Base-by-base conservation (phyloP, 2,113 vertebrate genomes). In the Gavia stellata region DNA sequence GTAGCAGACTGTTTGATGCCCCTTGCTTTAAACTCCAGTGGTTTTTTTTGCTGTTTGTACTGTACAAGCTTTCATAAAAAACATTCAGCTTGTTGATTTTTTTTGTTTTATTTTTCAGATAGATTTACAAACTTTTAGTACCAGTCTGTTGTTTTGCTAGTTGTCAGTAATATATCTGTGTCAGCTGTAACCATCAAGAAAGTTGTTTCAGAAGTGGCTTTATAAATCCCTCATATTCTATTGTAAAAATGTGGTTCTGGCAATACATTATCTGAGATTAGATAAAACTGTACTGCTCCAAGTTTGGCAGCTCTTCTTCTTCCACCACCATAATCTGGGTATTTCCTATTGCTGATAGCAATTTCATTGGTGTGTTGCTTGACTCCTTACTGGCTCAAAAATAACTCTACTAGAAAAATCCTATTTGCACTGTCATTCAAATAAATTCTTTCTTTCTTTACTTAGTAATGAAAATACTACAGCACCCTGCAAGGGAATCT, bases 241-340 rank as follows among this genome's bases (percentile, higher is more conserved):
- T 34, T 31, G 5, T 42, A 52, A 72, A 79, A 83, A 73, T 2
- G 2, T 7, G 21, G 6, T 29, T 58, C n/a, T 72, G 36, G 26
- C 6, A 44, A 36, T 24, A 26, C 0, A 0, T 80, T 71, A 58
- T 55, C n/a, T 38, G 36, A 77, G 36, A 29, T 0, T 53, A 17
- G 34, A 47, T 8, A 77, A 52, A 89, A 42, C 11, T 42, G 3
- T 44, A 66, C 5, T 66, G 3, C 6, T 88, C 28, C 50, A 71
- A 62, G 15, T 61, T 38, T 72, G 71, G 15, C n/a, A 73, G 14
- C 18, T 58, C 1, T 61, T 49, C 49, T 59, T 65, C 61, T 78
- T 63, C 29, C 52, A 63, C 26, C 8, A 28, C 59, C 23, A 33
- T 31, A 45, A 16, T 36, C 31, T 72, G 9, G 0, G 2, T 50